Base-by-base conservation (phyloP, 2,888 invertebrate genomes). In the Lamellibrachia columna region DNA sequence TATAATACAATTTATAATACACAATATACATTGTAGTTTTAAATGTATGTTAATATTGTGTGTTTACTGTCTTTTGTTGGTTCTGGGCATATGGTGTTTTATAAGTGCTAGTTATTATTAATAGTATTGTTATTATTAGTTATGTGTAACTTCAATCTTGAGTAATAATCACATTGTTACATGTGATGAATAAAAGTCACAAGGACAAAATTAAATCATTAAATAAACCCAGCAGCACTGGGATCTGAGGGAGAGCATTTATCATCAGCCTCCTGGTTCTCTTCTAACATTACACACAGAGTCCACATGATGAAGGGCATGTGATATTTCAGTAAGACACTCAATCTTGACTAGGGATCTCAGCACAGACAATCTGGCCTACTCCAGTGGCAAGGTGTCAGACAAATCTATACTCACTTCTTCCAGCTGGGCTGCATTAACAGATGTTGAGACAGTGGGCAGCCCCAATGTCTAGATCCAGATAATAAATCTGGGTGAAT, bases 351-450 rank as follows among this genome's bases (percentile, higher is more conserved):
- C 40, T 40, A 40, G 75, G 75, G 75, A 75, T 75, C 15, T 75
- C 15, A 22, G 75, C 6, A 15, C n/a, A 75, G 15, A 75, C 75
- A 15, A n/a, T 75, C 75, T 75, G 22, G 55, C 9, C 55, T 55
- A 55, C 8, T 7, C 22, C 15, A 75, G n/a, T 22, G 75, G 75
- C 22, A 75, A 75, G 75, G 75, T 75, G 75, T 4, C 22, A 22
- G 75, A 15, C 75, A 75, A n/a, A 75, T 22, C 15, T 40, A n/a
- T 15, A n/a, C 75, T 75, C 22, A n/a, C 75, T 22, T 75, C 75
- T n/a, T n/a, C 75, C 75, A 75, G 75, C 75, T 75, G 75, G 75
- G 75, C 75, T 75, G 75, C 75, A 75, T 75, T 75, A 75, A n/a
- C 15, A 75, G 6, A 75, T 75, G 75, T 75, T 75, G 15, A 75